Percentiles rank a stretch among this genome's conserved stretches.
Conservation (phyloP, 2,113 vertebrate species). For the Murina feae region DNA sequence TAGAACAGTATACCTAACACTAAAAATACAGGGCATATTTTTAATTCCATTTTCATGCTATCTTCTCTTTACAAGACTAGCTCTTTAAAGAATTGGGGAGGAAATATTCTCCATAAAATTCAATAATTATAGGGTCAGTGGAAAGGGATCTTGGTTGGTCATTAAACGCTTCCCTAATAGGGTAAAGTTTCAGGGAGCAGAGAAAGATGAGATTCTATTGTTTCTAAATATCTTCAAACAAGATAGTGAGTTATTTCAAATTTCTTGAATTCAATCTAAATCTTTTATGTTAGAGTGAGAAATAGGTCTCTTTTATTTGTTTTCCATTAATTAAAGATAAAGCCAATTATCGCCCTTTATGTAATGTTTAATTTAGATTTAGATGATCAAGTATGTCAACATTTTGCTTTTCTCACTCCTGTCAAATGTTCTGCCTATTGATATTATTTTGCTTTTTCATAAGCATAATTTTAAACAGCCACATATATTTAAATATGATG, state of each 20-base stretch:
- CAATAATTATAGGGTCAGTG: neutral
- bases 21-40: neutral
- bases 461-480: neutral
- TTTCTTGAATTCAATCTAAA: slow-evolving; percentile 43
- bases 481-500: neutral
- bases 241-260: slow-evolving; percentile 10
- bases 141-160: neutral
- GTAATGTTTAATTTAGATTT: slow-evolving; percentile 11
- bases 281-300: slow-evolving; percentile 1
- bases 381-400: neutral
- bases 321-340: slow-evolving; percentile 19
- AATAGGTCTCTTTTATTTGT: slow-evolving; percentile 4
- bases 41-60: neutral
- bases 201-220: slow-evolving; percentile 26
- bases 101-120: neutral
- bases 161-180: neutral
- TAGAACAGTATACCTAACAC: neutral
- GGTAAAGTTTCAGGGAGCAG: neutral
- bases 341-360: neutral
- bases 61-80: neutral
- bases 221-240: slow-evolving; percentile 43
- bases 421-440: neutral
- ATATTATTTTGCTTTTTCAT: neutral
- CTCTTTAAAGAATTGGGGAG: neutral
- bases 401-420: neutral